Evolutionary conservation across 2,113 vertebrate genomes (phyloP), one percentile per base, ranked within the genome.

Genomic region (Aspidoscelis tigris): DNA sequence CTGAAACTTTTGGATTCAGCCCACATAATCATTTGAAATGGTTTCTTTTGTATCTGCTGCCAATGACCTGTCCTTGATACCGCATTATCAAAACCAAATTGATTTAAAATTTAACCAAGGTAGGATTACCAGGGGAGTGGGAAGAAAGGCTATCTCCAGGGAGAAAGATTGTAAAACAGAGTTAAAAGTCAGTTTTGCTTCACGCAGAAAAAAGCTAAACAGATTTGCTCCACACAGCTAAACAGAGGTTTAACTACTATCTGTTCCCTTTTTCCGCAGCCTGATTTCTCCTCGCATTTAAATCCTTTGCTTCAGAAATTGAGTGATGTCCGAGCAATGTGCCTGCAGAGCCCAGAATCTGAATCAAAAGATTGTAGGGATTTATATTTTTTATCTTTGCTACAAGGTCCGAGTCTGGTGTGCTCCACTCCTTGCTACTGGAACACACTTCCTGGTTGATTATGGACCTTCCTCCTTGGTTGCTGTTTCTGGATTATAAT

Each of bases 1-100:
- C 85, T 85, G 72, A 88, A 81, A 74, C 26, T 18, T 71, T 83
- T 18, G 43, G 44, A 65, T 72, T 20, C 83, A 58, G 21, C 76
- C 24, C 4, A 0, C 26, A 21, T 71, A 33, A 72, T 33, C 33
- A 33, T 70, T 22, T 39, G 1, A 20, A 61, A 61, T 61, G 58
- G 4, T 61, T 12, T 61, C 58, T 61, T 61, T 18, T 61, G 3
- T 12, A 16, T 4, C 55, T 18, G 58, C 58, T 18, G 58, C 58
- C 14, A 61, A 72, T 43, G 33, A 16, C 18, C 68, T 80, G 7
- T 18, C 64, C 78, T 70, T 69, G 4, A 4, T 10, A 8, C 66
- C 44, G 44, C 66, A 33, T n/a, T 80, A 61, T 77, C 43, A 41
- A 64, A 64, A 64, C 9, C 20, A 64, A 43, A 41, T 39, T 78